Evolutionary conservation across 2,113 vertebrate species (phyloP).

Genomic region (Ptilonorhynchus violaceus): DNA sequence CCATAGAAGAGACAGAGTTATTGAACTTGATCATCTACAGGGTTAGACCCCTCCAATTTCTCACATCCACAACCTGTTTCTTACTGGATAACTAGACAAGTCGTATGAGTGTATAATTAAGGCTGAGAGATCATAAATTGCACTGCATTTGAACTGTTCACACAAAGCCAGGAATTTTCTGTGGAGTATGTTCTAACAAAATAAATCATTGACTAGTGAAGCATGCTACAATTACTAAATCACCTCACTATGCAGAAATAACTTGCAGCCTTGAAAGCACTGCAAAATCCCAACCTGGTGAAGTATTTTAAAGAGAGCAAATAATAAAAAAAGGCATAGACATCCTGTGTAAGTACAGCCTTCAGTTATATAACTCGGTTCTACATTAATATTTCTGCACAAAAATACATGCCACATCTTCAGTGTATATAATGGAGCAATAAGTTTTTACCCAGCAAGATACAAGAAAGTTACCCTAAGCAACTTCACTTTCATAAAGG

Average conservation of each 20-base stretch:
- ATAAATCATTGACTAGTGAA: not conserved
- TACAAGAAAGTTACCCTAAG: not conserved
- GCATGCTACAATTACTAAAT: not conserved
- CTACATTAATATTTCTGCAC: not conserved
- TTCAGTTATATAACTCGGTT: not conserved
- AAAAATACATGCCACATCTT: not conserved
- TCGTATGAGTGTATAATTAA: not conserved
- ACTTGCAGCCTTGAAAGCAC: not conserved
- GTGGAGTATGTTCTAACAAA: not conserved
- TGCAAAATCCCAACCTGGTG: not conserved
- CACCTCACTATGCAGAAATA: not conserved
- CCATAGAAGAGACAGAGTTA: not conserved
- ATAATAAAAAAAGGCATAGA: not conserved
- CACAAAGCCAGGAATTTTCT: not conserved
- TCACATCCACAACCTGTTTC: not conserved
- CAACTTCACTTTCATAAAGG: not conserved
- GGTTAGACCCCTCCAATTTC: not conserved
- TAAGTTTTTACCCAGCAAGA: not conserved
- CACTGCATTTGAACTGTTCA: not conserved
- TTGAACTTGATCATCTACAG: not conserved
- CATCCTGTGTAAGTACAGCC: not conserved
- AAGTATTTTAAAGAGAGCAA: not conserved
- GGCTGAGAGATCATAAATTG: not conserved
- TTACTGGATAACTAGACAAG: not conserved
- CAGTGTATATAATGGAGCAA: accelerated